These are phyloP conservation scores for Mechanitis mazaeus DNA, from an alignment of 2,888 invertebrate species.

Conservation along the genomic window DNA sequence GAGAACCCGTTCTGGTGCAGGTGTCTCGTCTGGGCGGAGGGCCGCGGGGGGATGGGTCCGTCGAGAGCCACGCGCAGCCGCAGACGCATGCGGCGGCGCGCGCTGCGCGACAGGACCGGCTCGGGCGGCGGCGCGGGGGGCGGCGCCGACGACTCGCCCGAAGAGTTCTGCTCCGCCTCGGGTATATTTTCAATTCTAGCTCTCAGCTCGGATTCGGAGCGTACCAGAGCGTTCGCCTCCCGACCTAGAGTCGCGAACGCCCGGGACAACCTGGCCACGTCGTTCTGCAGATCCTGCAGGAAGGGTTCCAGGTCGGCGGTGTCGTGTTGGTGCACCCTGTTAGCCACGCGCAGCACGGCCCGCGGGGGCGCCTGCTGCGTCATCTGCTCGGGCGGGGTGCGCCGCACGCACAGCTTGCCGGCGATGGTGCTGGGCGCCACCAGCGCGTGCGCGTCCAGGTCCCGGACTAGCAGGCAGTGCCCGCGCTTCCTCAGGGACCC, in stretches of 20 bases:
- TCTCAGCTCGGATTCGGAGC: conserved; percentile 48
- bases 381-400: conserved; percentile 50
- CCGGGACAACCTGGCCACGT: conserved; percentile 55
- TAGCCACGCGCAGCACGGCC: conserved; percentile 63
- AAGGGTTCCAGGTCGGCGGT: conserved; percentile 50
- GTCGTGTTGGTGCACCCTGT: conserved; percentile 43
- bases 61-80: conserved; percentile 52
- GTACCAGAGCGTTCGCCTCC: conserved; percentile 50
- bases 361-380: conserved; percentile 53
- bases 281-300: conserved; percentile 55
- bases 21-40: conserved; percentile 19
- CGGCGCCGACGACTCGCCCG: conserved; percentile 23
- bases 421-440: conserved; percentile 47
- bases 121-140: conserved; percentile 1
- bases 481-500: conserved; percentile 64
- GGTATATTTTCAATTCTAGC: conserved; percentile 18
- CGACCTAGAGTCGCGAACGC: conserved; percentile 58
- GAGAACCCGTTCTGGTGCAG: conserved; percentile 36
- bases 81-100: conserved; percentile 58
- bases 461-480: conserved; percentile 54
- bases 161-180: conserved; percentile 21
- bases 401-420: conserved; percentile 56
- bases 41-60: conserved; percentile 33
- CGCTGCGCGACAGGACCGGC: conserved; percentile 47
- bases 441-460: conserved; percentile 54